These are phyloP conservation scores for Aphyosemion australe DNA, from an alignment of 2,113 vertebrate species.

Conservation along the genomic window DNA sequence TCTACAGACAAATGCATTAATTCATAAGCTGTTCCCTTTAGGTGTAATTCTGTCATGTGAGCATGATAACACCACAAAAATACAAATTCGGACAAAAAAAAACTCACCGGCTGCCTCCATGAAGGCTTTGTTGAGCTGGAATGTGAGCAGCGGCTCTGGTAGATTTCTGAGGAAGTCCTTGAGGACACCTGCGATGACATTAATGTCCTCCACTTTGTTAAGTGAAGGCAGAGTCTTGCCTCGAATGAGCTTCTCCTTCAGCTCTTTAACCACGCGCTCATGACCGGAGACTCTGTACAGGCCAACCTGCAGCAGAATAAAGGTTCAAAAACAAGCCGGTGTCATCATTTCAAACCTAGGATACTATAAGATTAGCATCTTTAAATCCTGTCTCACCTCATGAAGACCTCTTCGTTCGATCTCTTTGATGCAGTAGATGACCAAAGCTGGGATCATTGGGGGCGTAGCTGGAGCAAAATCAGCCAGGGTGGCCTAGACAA, in stretches of 20 bases:
- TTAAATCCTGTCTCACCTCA: constrained; percentile 79
- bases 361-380: constrained; percentile 13
- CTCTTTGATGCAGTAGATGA: constrained; percentile 91
- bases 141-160: constrained; percentile 91
- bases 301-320: constrained; percentile 79
- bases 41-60: not conserved
- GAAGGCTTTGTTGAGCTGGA: constrained; percentile 87
- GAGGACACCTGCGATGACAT: constrained; percentile 86
- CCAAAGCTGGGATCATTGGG: constrained; percentile 88
- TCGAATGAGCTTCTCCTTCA: constrained; percentile 89
- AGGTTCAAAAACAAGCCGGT: constrained; percentile 14
- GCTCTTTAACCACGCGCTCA: constrained; percentile 86
- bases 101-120: constrained; percentile 89
- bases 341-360: not conserved
- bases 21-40: no score
- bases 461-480: constrained; percentile 86
- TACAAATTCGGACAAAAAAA: not conserved
- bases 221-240: constrained; percentile 84
- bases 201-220: constrained; percentile 89
- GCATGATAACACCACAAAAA: no score
- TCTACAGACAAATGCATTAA: constrained; percentile 71
- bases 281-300: constrained; percentile 90
- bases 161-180: constrained; percentile 92
- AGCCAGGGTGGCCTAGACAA: constrained; percentile 82
- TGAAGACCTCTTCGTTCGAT: constrained; percentile 89